These are phyloP conservation scores for Autographa gamma DNA, from an alignment of 2,888 invertebrate genomes.

Conservation along the genomic window DNA sequence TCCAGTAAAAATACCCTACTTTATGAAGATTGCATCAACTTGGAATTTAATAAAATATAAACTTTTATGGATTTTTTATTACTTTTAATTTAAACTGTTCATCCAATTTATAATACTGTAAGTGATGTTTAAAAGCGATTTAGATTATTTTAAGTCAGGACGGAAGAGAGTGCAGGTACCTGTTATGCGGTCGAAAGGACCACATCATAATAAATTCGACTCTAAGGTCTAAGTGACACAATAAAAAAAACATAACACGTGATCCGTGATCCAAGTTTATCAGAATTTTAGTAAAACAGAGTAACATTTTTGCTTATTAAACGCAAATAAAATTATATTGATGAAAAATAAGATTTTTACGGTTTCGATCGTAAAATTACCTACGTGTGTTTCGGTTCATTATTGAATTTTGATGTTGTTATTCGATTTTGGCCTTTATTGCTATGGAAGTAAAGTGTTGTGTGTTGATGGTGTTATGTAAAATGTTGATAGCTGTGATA, in stretches of 20 bases:
- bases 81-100: constrained; percentile 2
- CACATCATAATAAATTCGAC: constrained; percentile 23
- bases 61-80: constrained; percentile 1
- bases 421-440: constrained; percentile 37
- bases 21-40: constrained; percentile 5
- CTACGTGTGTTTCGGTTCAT: constrained; percentile 45
- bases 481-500: constrained; percentile 43
- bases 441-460: constrained; percentile 10
- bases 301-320: constrained; percentile 59
- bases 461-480: constrained; percentile 21
- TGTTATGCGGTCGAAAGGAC: constrained; percentile 18
- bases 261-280: constrained; percentile 26
- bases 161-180: constrained; percentile 6
- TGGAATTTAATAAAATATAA: constrained; percentile 3
- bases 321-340: constrained; percentile 61
- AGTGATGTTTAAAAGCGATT: constrained; percentile 1
- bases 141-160: neutral
- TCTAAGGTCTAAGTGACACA: constrained; percentile 14
- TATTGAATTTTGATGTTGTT: constrained; percentile 27
- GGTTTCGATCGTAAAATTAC: constrained; percentile 59
- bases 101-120: neutral
- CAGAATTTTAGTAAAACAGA: constrained; percentile 51
- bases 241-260: constrained; percentile 42
- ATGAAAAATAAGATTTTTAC: constrained; percentile 59
- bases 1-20: constrained; percentile 3